Evolutionary conservation across 2,797 vertebrate species (phyloP).

Genomic region (Morus bassanus): DNA sequence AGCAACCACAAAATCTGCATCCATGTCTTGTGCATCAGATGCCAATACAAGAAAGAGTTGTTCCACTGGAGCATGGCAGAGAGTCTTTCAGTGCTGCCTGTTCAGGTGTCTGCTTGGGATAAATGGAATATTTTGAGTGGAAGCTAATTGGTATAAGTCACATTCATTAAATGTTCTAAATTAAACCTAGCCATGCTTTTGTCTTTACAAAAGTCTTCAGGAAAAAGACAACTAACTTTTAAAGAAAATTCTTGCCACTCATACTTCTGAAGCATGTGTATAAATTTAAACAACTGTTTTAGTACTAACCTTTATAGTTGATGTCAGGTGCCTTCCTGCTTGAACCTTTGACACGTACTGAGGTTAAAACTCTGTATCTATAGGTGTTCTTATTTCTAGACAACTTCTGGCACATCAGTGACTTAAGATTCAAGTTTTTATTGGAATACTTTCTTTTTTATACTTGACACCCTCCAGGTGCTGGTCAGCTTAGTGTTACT

Average conservation of each 20-base stretch:
- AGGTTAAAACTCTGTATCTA: background rate
- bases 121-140: background rate
- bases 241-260: background rate
- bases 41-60: background rate
- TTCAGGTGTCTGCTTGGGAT: background rate
- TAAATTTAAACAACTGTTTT: background rate
- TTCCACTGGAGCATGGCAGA: background rate
- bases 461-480: background rate
- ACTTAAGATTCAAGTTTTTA: background rate
- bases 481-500: constrained; percentile 13
- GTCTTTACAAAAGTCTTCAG: background rate
- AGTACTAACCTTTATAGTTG: background rate
- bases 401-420: background rate
- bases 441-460: background rate
- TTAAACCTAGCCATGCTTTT: background rate
- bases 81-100: background rate
- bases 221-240: background rate
- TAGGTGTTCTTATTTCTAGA: background rate
- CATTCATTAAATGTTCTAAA: background rate
- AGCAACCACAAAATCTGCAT: background rate
- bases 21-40: background rate
- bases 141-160: background rate
- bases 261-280: background rate
- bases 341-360: background rate
- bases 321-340: background rate